Percentiles rank a stretch among this genome's conserved stretches.
phyloP scores from a whole-genome alignment of 1,140 invertebrate species.

The Diorhabda carinulata region DNA sequence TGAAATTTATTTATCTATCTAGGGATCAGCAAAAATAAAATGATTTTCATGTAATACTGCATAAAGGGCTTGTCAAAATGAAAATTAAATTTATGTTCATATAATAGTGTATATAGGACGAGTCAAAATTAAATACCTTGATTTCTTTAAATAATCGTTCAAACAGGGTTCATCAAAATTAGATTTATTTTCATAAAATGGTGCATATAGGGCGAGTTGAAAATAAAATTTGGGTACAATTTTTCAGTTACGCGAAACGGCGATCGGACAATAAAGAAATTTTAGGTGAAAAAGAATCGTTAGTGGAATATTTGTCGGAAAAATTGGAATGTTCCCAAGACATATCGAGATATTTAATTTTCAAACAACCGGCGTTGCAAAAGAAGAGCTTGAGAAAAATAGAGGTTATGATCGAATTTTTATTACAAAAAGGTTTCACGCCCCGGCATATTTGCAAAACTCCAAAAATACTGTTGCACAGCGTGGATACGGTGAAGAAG shows the following conservation, averaged over 20 bases:
- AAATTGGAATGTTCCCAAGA: slow-evolving; percentile 46
- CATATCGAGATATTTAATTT: slow-evolving; percentile 46
- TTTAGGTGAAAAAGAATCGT: slow-evolving; percentile 45
- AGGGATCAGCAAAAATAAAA: too few relatives aligned
- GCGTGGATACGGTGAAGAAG: slow-evolving; percentile 50
- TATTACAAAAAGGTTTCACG: slow-evolving; percentile 49
- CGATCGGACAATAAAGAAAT: slow-evolving; percentile 48
- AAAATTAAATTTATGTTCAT: slow-evolving; percentile 4
- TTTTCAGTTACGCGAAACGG: slow-evolving; percentile 47
- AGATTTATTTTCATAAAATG: background rate
- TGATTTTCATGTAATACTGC: too few relatives aligned
- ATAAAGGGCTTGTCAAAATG: slow-evolving; percentile 2
- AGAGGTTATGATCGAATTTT: slow-evolving; percentile 52
- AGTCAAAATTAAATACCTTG: background rate
- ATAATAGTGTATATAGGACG: background rate
- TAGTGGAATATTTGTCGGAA: slow-evolving; percentile 51
- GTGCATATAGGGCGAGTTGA: background rate
- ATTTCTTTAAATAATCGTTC: too few relatives aligned
- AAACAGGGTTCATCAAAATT: too few relatives aligned
- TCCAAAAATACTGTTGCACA: slow-evolving; percentile 53
- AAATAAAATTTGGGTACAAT: slow-evolving; percentile 4
- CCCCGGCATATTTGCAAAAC: slow-evolving; percentile 49
- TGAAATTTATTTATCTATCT: too few relatives aligned
- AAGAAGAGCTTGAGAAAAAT: slow-evolving; percentile 51
- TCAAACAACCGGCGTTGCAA: slow-evolving; percentile 48